These are phyloP conservation scores for Hipparchia semele DNA, from an alignment of 2,888 invertebrate genomes.

Conservation along the genomic window DNA sequence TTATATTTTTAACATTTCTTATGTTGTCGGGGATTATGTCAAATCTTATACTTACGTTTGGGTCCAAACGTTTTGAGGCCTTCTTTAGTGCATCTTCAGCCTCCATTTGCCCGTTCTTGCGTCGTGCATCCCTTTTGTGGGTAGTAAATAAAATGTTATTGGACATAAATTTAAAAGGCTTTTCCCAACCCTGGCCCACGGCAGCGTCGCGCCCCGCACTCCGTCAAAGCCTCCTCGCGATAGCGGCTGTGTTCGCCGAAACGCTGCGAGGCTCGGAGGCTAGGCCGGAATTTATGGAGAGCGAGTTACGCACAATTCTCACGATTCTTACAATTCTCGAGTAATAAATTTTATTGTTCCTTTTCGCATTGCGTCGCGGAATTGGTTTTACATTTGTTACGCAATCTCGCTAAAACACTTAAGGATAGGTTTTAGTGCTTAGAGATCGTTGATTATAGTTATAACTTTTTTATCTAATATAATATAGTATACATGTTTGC, in stretches of 20 bases:
- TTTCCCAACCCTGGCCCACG: slow-evolving; percentile 13
- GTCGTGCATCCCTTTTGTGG: too few relatives aligned
- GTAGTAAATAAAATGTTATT: too few relatives aligned
- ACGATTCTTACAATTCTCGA: slow-evolving; percentile 38
- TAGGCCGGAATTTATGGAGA: slow-evolving; percentile 42
- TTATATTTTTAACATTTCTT: too few relatives aligned
- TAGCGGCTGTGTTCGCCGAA: slow-evolving; percentile 35
- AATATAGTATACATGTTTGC: too few relatives aligned
- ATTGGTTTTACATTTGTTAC: slow-evolving; percentile 33
- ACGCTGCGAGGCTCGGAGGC: slow-evolving; percentile 36
- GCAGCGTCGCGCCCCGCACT: slow-evolving; percentile 24
- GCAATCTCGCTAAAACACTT: slow-evolving; percentile 16
- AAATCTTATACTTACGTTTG: too few relatives aligned
- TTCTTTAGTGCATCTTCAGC: too few relatives aligned
- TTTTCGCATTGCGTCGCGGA: slow-evolving; percentile 39
- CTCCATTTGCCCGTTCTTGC: too few relatives aligned
- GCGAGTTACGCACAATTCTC: slow-evolving; percentile 37
- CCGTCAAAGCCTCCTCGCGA: slow-evolving; percentile 34
- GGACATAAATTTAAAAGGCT: neutral
- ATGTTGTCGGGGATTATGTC: too few relatives aligned
- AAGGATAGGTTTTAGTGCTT: neutral
- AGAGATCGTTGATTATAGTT: neutral
- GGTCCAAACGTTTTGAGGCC: too few relatives aligned
- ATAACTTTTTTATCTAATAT: too few relatives aligned
- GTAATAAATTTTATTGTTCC: slow-evolving; percentile 43